Percentiles rank a stretch among this genome's conserved stretches.
phyloP scores from a whole-genome alignment of 2,797 vertebrate species.

The Sibirionetta formosa region DNA sequence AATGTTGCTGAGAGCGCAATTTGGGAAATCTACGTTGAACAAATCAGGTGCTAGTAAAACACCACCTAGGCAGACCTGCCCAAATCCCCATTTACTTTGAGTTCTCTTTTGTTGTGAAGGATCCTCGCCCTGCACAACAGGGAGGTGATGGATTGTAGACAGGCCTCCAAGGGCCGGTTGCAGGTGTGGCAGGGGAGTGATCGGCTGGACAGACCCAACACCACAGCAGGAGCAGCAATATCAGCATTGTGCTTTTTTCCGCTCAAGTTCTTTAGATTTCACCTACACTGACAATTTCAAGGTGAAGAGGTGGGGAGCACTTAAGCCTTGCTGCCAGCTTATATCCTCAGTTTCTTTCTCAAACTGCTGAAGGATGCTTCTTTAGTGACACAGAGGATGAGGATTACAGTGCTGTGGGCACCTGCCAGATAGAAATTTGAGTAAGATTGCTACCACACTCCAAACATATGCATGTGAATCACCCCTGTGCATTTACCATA shows the following conservation, averaged over 20 bases:
- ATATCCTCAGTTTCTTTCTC: neutral
- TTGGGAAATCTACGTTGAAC: neutral
- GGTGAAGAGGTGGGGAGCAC: neutral
- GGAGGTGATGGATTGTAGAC: neutral
- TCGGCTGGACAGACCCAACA: neutral
- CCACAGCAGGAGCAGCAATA: neutral
- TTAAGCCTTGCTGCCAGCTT: neutral
- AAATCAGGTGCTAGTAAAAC: neutral
- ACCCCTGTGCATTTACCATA: neutral
- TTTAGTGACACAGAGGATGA: neutral
- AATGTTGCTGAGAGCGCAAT: neutral
- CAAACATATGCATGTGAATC: neutral
- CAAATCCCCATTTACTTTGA: neutral
- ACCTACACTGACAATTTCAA: neutral
- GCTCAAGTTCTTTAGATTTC: neutral
- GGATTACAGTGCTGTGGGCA: neutral
- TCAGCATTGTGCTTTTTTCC: neutral
- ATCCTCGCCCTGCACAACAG: neutral
- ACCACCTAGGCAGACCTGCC: neutral
- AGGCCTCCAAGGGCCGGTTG: neutral
- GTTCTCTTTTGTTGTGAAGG: neutral
- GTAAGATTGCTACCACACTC: neutral
- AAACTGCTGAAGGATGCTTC: neutral
- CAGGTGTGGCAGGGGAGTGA: neutral
- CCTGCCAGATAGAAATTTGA: neutral